These are phyloP conservation scores for Stegana nigrithorax DNA, from an alignment of 2,888 invertebrate species.

Conservation along the genomic window DNA sequence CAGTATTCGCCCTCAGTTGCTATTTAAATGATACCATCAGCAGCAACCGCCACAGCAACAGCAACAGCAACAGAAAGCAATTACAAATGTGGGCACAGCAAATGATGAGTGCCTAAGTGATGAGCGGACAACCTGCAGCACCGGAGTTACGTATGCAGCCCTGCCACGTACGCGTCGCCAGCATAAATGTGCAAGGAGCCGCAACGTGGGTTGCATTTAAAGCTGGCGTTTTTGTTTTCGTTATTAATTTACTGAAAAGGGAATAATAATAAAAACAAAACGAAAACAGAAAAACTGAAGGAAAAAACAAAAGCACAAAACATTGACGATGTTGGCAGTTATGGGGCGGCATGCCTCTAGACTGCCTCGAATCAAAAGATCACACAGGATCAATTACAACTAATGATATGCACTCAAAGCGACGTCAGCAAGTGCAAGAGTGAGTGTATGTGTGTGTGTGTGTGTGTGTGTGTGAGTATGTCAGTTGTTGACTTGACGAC, in stretches of 20 bases:
- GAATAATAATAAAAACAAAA: constrained; percentile 36
- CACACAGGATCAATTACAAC: constrained; percentile 63
- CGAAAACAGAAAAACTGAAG: not conserved
- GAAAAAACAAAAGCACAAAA: not conserved
- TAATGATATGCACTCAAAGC: constrained; percentile 51
- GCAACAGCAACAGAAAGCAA: not conserved
- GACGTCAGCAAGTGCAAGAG: not conserved
- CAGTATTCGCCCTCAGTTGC: not conserved
- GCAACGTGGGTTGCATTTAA: constrained; percentile 52
- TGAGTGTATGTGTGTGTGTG: not conserved
- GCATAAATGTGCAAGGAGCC: constrained; percentile 17
- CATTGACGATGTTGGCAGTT: constrained; percentile 49
- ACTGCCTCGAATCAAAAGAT: constrained; percentile 49
- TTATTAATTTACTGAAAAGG: constrained; percentile 56
- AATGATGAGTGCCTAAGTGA: not conserved
- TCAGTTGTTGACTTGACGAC: too few relatives aligned
- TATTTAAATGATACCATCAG: constrained; percentile 10
- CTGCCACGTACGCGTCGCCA: not conserved
- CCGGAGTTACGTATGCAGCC: not conserved
- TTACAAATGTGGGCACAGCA: constrained; percentile 6
- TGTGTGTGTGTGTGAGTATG: not conserved
- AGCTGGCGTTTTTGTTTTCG: too few relatives aligned
- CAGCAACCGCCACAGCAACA: not conserved
- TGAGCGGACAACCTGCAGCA: not conserved
- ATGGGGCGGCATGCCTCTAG: not conserved